Evolutionary conservation across 2,888 invertebrate genomes (phyloP).

Genomic region (Cynaeus angustus): DNA sequence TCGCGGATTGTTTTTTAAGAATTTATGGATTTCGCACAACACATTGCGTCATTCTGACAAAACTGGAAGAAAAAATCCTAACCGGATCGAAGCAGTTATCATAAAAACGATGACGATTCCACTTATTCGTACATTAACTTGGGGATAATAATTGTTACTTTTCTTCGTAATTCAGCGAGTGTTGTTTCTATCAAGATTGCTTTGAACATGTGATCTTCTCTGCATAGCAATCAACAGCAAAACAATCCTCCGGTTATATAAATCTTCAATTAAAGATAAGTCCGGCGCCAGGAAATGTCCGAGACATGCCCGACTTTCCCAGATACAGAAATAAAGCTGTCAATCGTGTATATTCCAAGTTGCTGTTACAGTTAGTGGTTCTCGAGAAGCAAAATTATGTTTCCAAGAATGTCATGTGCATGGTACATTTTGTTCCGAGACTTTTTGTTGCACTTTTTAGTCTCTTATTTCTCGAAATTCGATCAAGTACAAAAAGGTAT

Average conservation of each 20-base stretch:
- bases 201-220: not conserved
- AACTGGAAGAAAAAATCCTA: conserved; percentile 9
- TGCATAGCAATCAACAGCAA: not conserved
- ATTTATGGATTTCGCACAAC: conserved; percentile 14
- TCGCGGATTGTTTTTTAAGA: conserved; percentile 7
- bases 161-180: conserved; percentile 5
- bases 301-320: conserved; percentile 39
- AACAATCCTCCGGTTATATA: conserved; percentile 33
- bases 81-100: conserved; percentile 25
- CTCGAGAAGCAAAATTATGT: conserved; percentile 23
- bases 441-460: conserved; percentile 17
- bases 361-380: conserved; percentile 32
- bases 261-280: conserved; percentile 31
- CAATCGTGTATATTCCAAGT: conserved; percentile 2
- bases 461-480: conserved; percentile 8
- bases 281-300: conserved; percentile 41
- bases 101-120: conserved; percentile 19
- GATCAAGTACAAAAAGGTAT: too few species aligned
- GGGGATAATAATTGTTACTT: not conserved
- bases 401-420: conserved; percentile 17
- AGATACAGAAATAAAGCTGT: conserved; percentile 38
- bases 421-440: conserved; percentile 25
- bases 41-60: conserved; percentile 3
- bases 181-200: not conserved
- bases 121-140: conserved; percentile 10